Conservation (phyloP, 2,113 vertebrate species). For the Callocephalon fimbriatum region DNA sequence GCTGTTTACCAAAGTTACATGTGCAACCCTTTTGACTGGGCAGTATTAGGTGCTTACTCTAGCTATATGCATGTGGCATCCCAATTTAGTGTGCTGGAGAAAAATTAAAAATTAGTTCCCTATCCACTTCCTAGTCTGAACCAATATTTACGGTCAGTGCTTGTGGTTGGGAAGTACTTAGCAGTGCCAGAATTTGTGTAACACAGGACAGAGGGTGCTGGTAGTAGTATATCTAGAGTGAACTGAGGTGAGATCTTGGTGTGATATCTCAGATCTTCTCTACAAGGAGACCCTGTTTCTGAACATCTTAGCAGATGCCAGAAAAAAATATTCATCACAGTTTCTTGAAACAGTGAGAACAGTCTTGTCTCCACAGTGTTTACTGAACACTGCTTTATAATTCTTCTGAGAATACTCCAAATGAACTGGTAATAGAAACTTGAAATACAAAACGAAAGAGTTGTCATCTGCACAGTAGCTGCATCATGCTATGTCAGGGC, state of each 20-base stretch:
- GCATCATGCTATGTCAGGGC: too few species aligned
- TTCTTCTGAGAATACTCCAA: neutral
- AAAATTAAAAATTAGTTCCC: neutral
- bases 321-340: neutral
- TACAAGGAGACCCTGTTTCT: neutral
- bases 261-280: neutral
- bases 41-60: neutral
- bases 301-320: neutral
- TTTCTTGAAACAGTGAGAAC: neutral
- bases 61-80: neutral
- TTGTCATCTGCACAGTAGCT: neutral
- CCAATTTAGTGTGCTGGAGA: neutral
- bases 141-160: neutral
- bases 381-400: slow-evolving; percentile 10
- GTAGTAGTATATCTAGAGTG: neutral
- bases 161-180: neutral
- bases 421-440: neutral
- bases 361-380: neutral
- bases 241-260: neutral
- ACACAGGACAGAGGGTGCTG: neutral
- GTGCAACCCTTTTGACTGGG: neutral
- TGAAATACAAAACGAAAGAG: neutral
- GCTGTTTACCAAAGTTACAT: neutral
- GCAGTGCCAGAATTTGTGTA: neutral
- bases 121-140: neutral